These are phyloP conservation scores for Epizoanthus rinbou DNA, from an alignment of 92 coral and sea anemone genomes.

Conservation along the genomic window DNA sequence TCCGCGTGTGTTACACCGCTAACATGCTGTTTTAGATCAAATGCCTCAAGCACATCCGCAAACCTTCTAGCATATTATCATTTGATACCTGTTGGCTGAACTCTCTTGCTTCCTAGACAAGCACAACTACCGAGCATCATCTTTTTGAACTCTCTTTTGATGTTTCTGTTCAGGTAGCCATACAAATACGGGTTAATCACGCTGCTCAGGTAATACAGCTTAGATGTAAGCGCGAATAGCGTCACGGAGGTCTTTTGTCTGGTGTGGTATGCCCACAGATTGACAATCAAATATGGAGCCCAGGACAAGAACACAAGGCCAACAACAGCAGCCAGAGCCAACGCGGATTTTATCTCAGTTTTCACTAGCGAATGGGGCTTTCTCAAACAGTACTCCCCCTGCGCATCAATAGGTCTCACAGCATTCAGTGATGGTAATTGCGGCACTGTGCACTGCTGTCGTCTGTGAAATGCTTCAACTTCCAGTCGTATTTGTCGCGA, in stretches of 20 bases:
- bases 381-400: conserved; percentile 79
- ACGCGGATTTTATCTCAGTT: conserved; percentile 76
- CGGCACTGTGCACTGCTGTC: conserved; percentile 47
- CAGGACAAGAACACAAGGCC: conserved; percentile 77
- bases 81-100: neutral
- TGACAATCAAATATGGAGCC: conserved; percentile 75
- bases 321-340: conserved; percentile 70
- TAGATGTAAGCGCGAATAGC: conserved; percentile 57
- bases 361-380: conserved; percentile 80
- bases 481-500: conserved; percentile 82
- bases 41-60: conserved; percentile 12
- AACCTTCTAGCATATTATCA: neutral
- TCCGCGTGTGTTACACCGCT: neutral
- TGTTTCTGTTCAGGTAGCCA: conserved; percentile 73
- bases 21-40: conserved; percentile 25
- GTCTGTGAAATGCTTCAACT: conserved; percentile 65
- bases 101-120: neutral
- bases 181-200: conserved; percentile 80
- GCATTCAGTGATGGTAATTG: conserved; percentile 30
- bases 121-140: conserved; percentile 1
- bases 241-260: conserved; percentile 22
- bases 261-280: conserved; percentile 61
- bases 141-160: conserved; percentile 66
- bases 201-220: conserved; percentile 63
- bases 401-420: conserved; percentile 42